Evolutionary conservation across 2,888 invertebrate genomes (phyloP).

Genomic region (Biston betularia): DNA sequence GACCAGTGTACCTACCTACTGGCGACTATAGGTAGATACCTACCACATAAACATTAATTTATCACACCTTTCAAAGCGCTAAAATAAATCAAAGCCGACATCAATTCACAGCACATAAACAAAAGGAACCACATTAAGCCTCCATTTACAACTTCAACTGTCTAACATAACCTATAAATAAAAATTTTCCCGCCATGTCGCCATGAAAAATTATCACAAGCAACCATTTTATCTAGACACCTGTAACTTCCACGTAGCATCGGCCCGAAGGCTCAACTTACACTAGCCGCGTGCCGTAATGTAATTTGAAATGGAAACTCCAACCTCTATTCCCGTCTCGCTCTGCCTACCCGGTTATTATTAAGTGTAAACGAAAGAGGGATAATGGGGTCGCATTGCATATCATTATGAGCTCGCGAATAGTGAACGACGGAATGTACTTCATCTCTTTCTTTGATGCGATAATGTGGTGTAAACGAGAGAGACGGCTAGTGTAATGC

Average conservation of each 20-base stretch:
- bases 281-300: conserved; percentile 41
- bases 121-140: conserved; percentile 46
- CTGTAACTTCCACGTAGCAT: conserved; percentile 4
- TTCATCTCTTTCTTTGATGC: conserved; percentile 44
- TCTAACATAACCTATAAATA: conserved; percentile 48
- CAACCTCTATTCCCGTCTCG: conserved; percentile 37
- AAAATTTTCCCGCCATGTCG: conserved; percentile 46
- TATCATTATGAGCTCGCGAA: conserved; percentile 53
- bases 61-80: not conserved
- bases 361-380: conserved; percentile 41
- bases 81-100: conserved; percentile 29
- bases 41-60: not conserved
- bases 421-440: conserved; percentile 35
- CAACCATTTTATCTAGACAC: conserved; percentile 24
- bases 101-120: conserved; percentile 39
- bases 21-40: no score
- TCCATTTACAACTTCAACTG: conserved; percentile 45
- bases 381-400: conserved; percentile 54
- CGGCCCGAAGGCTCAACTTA: conserved; percentile 42
- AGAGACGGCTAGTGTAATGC: conserved; percentile 36
- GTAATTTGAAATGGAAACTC: conserved; percentile 49
- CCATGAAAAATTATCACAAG: conserved; percentile 46
- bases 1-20: no score
- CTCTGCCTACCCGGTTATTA: conserved; percentile 12
- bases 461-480: conserved; percentile 32